phyloP scores from a whole-genome alignment of 2,113 vertebrate genomes.

The Laticauda laticaudata region DNA sequence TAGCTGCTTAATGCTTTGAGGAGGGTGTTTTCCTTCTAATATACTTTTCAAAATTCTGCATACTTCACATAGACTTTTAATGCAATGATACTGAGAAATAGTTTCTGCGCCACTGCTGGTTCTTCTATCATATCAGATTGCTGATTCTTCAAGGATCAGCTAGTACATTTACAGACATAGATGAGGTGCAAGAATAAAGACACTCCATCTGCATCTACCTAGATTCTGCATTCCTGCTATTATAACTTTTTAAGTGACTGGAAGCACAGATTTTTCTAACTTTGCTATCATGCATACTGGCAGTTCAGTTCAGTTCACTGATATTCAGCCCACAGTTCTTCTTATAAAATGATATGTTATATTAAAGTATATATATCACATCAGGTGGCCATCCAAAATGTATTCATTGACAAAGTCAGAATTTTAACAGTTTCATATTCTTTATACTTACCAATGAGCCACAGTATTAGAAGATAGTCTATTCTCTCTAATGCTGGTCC shows the following conservation, averaged over 20 bases:
- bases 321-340: not conserved
- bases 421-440: constrained; percentile 16
- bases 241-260: not conserved
- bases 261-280: not conserved
- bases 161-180: not conserved
- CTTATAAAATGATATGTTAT: not conserved
- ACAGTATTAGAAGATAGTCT: constrained; percentile 95
- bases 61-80: not conserved
- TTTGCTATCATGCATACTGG: not conserved
- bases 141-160: not conserved
- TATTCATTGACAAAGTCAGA: constrained; percentile 11
- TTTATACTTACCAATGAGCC: constrained; percentile 88
- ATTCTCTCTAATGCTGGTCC: constrained; percentile 91
- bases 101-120: not conserved
- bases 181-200: not conserved
- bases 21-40: not conserved
- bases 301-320: not conserved
- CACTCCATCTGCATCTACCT: not conserved
- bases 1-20: not conserved
- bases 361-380: not conserved
- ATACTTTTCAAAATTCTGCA: not conserved
- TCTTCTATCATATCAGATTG: not conserved
- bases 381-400: not conserved
- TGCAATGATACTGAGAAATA: not conserved
- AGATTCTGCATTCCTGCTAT: not conserved